Base-by-base conservation (phyloP, 2,888 invertebrate species). In the Acleris emargana region DNA sequence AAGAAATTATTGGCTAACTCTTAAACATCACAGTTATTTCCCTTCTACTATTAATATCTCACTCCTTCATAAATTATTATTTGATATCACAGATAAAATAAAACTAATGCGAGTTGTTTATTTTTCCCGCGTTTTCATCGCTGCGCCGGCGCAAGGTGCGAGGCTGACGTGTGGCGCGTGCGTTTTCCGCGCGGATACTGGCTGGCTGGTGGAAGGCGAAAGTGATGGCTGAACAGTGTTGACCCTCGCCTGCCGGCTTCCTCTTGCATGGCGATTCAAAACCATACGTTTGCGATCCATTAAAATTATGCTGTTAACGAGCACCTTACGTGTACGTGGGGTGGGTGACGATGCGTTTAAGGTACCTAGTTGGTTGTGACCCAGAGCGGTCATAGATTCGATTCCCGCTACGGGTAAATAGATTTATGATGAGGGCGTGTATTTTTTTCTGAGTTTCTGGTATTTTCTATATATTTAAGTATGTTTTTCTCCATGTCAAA, bases 131-230 rank as follows among this genome's bases (percentile, higher is more conserved):
- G 62, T 58, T 47, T 59, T 58, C 67, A 67, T 64, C 52, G 28
- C 50, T 18, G 50, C 66, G 57, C 58, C 42, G 42, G 25, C 61
- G 50, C 47, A 28, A 58, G 67, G 67, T 69, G 64, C 69, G 67
- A 62, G 70, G 3, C 49, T 68, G 72, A 74, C 87, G 88, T 86
- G 83, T 78, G 70, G 55, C 70, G 74, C 78, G 79, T 78, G 77
- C 81, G 82, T 84, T 72, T 74, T 73, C 75, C 72, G 73, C 78
- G 71, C 76, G 76, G 72, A 73, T 70, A 90, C 90, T 91, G 64
- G 49, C 50, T 72, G 80, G 89, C 86, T 32, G 32, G 38, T 38
- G 89, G 91, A 89, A 73, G 79, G 89, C 86, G 90, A 91, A 89
- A 91, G 91, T 90, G 76, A 73, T 68, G 66, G 73, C 67, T 73